Evolutionary conservation across 2,113 vertebrate genomes (phyloP), one percentile per base, ranked within the genome.

Genomic region (Thunnus maccoyii): DNA sequence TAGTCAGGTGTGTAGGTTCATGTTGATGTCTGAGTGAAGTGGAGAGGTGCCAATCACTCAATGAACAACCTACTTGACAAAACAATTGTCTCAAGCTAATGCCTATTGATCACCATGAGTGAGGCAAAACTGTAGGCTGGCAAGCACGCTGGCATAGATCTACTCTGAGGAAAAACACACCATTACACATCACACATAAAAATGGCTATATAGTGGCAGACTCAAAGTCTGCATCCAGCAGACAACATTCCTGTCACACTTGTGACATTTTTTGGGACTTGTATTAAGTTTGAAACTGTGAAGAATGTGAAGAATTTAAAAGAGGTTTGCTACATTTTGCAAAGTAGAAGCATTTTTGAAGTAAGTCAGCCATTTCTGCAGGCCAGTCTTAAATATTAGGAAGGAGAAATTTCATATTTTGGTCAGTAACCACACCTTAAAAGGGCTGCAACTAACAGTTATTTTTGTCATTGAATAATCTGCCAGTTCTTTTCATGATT

Each of bases 11-110:
- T 44, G n/a, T 22, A 57, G 72, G 54, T 84, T 62, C 82, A 18
- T 13, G 71, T 76, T 76, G 48, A 63, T 22, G 66, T 76, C 62
- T 65, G 55, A 58, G 57, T 56, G 44, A 84, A 63, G 78, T 76
- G 46, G 46, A 68, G 56, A 84, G 27, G 60, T 81, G 86, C 63
- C 86, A 79, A 52, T 91, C 85, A 86, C 16, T 80, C 83, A 36
- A 54, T 56, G 79, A 87, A 87, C 65, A 83, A 65, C 71, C 67
- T 57, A 65, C 84, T 82, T 74, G 81, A 87, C 65, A 84, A 87
- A 90, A 82, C 78, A 84, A 63, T 80, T 85, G 81, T 90, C 82
- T 86, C 55, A 44, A 86, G 76, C 41, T 87, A 89, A 89, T 81
- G 66, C 76, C 73, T 87, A 88, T 90, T 86, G 89, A 89, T 89